These are phyloP conservation scores for Mimas tiliae DNA, from an alignment of 2,888 invertebrate genomes.

Conservation along the genomic window DNA sequence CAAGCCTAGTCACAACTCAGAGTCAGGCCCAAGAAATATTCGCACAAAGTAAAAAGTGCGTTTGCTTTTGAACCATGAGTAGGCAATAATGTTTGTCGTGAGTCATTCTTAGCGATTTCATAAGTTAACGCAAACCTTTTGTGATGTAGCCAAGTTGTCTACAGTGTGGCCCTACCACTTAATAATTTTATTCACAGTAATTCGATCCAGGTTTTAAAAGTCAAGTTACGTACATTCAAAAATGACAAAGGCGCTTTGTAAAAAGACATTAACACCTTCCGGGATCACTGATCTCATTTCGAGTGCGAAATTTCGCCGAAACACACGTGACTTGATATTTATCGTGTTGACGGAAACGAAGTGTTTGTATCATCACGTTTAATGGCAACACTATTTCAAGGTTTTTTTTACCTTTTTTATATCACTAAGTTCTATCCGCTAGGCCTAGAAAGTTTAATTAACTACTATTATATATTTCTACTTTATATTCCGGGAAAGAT, in stretches of 20 bases:
- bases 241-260: not conserved
- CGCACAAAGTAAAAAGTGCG: not conserved
- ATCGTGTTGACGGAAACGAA: slow-evolving; percentile 9
- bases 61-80: slow-evolving; percentile 15
- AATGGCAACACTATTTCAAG: not conserved
- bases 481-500: no score
- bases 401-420: not conserved
- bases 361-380: not conserved
- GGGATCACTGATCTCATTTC: slow-evolving; percentile 18
- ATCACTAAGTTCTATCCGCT: no score
- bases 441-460: no score
- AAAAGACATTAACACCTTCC: slow-evolving; percentile 3
- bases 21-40: not conserved
- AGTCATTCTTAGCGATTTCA: slow-evolving; percentile 2
- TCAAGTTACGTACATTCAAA: not conserved
- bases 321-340: slow-evolving; percentile 5
- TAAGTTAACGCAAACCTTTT: not conserved
- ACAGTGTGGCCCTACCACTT: no score
- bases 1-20: no score
- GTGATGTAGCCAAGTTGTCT: not conserved
- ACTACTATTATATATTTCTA: no score
- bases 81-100: not conserved
- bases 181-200: no score
- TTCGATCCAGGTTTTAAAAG: no score
- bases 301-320: slow-evolving; percentile 5